Percentiles rank a stretch among this genome's conserved stretches.
These are phyloP conservation scores for Pygoscelis antarcticus DNA, from an alignment of 2,113 vertebrate species.

Conservation along the genomic window DNA sequence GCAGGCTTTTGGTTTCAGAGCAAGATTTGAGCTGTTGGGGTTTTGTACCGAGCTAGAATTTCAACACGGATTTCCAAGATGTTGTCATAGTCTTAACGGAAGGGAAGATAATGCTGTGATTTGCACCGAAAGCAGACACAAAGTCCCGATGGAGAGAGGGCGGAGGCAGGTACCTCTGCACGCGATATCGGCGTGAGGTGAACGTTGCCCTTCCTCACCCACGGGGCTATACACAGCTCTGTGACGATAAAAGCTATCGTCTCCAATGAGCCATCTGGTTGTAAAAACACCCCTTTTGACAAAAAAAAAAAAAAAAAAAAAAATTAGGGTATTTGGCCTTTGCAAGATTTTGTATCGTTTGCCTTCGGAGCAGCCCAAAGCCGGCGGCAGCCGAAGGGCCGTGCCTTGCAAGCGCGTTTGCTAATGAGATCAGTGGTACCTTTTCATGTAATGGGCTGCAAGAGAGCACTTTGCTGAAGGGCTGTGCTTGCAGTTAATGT, in stretches of 20 bases:
- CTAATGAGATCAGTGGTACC: neutral
- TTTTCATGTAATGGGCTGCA: neutral
- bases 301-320: neutral
- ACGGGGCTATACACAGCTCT: neutral
- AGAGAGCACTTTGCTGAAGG: neutral
- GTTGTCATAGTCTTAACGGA: neutral
- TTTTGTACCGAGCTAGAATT: neutral
- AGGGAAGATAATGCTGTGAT: neutral
- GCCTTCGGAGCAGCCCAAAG: neutral
- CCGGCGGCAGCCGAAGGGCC: neutral
- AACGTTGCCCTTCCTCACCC: neutral
- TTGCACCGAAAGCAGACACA: neutral
- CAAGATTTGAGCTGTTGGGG: neutral
- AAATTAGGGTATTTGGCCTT: neutral
- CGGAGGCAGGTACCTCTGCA: neutral
- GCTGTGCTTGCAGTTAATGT: neutral
- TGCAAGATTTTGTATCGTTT: fast-evolving
- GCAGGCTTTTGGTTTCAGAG: neutral
- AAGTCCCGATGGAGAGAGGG: neutral
- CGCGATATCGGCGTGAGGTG: fast-evolving
- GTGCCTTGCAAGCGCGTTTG: neutral
- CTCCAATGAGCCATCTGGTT: neutral
- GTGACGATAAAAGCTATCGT: neutral
- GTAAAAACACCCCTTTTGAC: neutral
- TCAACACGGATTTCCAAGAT: neutral